Evolutionary conservation across 2,797 vertebrate genomes (phyloP).

Genomic region (Agapornis canus): DNA sequence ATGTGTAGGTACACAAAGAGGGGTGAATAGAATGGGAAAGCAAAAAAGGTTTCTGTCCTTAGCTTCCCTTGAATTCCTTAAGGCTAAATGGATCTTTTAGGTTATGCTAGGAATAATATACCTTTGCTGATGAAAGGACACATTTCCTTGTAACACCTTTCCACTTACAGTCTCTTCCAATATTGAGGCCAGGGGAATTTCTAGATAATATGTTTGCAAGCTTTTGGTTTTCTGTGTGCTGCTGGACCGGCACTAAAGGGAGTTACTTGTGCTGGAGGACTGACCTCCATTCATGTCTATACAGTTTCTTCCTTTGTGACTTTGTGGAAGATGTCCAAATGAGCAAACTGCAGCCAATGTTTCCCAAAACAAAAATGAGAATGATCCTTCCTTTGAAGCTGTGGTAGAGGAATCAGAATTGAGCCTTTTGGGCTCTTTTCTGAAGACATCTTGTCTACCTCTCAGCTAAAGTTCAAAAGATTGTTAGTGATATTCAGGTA

Average conservation of each 20-base stretch:
- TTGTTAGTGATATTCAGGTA: not conserved
- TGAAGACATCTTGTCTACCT: not conserved
- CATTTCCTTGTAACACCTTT: not conserved
- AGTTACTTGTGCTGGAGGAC: not conserved
- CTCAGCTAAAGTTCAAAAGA: not conserved
- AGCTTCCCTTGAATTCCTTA: not conserved
- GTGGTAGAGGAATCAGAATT: not conserved
- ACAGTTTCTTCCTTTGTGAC: not conserved
- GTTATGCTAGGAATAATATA: not conserved
- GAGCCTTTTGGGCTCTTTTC: not conserved
- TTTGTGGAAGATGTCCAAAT: not conserved
- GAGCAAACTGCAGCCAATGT: not conserved
- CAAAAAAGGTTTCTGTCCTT: not conserved
- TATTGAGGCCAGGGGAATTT: not conserved
- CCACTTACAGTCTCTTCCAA: not conserved
- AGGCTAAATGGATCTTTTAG: not conserved
- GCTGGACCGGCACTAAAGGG: not conserved
- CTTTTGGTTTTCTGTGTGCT: not conserved
- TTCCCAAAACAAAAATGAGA: not conserved
- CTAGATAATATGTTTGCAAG: not conserved
- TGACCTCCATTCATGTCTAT: not conserved
- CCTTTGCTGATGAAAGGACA: not conserved
- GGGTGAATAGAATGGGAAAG: not conserved
- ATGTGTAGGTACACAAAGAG: fast-evolving
- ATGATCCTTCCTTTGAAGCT: not conserved